Conservation (phyloP, 1,140 invertebrate species). For the Drosophila bocqueti region DNA sequence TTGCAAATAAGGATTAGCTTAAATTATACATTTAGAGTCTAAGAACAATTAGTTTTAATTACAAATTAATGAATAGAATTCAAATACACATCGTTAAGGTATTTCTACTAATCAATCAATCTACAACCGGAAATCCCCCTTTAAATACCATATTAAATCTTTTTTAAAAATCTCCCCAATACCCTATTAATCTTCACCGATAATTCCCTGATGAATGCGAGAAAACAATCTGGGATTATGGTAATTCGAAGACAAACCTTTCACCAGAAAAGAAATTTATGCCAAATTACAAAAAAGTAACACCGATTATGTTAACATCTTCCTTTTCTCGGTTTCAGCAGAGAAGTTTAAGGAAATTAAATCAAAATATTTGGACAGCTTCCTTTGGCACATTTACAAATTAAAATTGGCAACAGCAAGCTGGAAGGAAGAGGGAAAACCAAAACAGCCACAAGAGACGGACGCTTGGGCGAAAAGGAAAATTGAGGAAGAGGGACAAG, state of each 20-base stretch:
- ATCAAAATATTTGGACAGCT: constrained; percentile 44
- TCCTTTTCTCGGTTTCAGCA: constrained; percentile 4
- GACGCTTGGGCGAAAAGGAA: not conserved
- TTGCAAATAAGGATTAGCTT: no score
- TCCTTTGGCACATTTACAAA: constrained; percentile 41
- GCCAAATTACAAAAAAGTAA: not conserved
- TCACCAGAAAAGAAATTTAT: constrained; percentile 26
- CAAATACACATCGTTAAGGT: no score
- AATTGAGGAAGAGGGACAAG: constrained; percentile 10
- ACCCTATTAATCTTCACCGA: constrained; percentile 29
- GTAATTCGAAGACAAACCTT: constrained; percentile 35
- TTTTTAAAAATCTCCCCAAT: not conserved
- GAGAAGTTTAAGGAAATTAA: constrained; percentile 33
- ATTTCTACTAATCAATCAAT: no score
- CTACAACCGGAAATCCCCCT: not conserved
- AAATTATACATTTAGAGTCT: no score
- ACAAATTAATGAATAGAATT: no score
- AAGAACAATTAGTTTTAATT: not conserved
- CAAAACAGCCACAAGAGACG: constrained; percentile 17
- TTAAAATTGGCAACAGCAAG: constrained; percentile 40
- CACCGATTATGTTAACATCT: not conserved
- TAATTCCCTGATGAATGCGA: constrained; percentile 39
- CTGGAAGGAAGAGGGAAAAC: constrained; percentile 7
- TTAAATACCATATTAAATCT: not conserved
- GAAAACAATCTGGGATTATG: constrained; percentile 43